Evolutionary conservation across 2,797 vertebrate species (phyloP), one percentile per base, ranked within the genome.

Genomic region (Peromyscus attwateri): DNA sequence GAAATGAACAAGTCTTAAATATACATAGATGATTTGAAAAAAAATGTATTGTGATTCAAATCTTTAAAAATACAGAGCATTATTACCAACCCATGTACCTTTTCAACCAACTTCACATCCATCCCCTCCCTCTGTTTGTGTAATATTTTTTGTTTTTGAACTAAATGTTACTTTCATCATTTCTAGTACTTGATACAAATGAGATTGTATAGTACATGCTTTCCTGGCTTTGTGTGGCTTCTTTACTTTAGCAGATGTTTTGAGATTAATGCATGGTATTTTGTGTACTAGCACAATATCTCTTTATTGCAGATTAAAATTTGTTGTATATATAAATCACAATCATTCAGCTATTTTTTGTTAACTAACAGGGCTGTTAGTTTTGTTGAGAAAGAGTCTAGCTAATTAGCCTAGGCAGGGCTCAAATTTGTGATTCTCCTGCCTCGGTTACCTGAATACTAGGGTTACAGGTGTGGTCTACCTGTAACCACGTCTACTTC

Each of bases 1-100:
- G 55, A 80, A 81, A 89, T 89, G 62, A 5, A 92, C 21, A 94
- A 31, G 84, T 94, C n/a, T 88, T 88, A 87, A 87, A 40, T 91
- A 34, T 57, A 31, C n/a, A 25, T 40, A 87, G 71, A 80, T 80
- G 62, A 73, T 2, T 88, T 46, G 82, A 5, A 5, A 40, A 75
- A 77, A 82, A 40, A 79, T 34, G 46, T 29, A 84, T n/a, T n/a
- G 68, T 16, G 23, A 55, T 92, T 25, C 52, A 92, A 79, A 88
- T 83, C 8, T 6, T 81, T 87, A 25, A 92, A 91, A 62, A 75
- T 92, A 37, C 9, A 40, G 29, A 34, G 19, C 37, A 17, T 94
- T 88, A n/a, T 57, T 92, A 73, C 27, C 43, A 81, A 82, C 29
- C 34, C 34, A 60, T 21, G 37, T 94, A 17, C 7, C 34, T 92